These are phyloP conservation scores for Anguilla rostrata DNA, from an alignment of 2,113 vertebrate genomes.

Conservation along the genomic window DNA sequence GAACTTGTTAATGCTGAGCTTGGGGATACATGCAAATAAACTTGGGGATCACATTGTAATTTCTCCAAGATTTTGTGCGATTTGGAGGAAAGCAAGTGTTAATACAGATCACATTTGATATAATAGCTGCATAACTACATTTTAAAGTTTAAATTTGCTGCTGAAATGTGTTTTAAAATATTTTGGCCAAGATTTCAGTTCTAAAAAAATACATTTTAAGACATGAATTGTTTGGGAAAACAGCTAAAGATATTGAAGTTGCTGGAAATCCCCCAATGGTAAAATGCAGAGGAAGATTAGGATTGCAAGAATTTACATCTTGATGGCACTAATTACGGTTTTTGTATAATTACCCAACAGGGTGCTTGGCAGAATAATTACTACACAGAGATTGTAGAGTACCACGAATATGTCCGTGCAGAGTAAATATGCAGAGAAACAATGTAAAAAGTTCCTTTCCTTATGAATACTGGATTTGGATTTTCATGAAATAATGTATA, in stretches of 20 bases:
- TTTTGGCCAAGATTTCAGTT: too few relatives aligned
- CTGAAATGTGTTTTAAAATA: too few relatives aligned
- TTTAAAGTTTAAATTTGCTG: too few relatives aligned
- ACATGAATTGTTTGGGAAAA: neutral
- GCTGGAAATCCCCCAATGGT: slow-evolving; percentile 81
- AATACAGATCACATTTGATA: too few relatives aligned
- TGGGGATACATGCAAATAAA: too few relatives aligned
- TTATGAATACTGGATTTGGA: neutral
- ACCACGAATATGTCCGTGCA: slow-evolving; percentile 77
- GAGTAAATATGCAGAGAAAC: slow-evolving; percentile 57
- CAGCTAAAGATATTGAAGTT: slow-evolving; percentile 20
- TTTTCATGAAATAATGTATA: neutral
- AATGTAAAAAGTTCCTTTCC: slow-evolving; percentile 70
- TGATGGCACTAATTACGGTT: too few relatives aligned
- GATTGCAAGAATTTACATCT: slow-evolving; percentile 74
- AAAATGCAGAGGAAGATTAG: slow-evolving; percentile 82
- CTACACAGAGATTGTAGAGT: slow-evolving; percentile 81
- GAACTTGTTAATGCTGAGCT: too few relatives aligned
- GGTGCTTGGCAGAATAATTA: slow-evolving; percentile 97
- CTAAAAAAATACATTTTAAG: too few relatives aligned
- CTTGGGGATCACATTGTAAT: too few relatives aligned
- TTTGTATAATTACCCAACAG: slow-evolving; percentile 62
- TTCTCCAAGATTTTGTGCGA: too few relatives aligned
- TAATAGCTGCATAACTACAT: too few relatives aligned
- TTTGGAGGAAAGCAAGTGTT: too few relatives aligned